A percentile compares a stretch with the other conserved stretches of the same genome.
Conservation (phyloP, 2,888 invertebrate genomes). For the Parnassius orleans region DNA sequence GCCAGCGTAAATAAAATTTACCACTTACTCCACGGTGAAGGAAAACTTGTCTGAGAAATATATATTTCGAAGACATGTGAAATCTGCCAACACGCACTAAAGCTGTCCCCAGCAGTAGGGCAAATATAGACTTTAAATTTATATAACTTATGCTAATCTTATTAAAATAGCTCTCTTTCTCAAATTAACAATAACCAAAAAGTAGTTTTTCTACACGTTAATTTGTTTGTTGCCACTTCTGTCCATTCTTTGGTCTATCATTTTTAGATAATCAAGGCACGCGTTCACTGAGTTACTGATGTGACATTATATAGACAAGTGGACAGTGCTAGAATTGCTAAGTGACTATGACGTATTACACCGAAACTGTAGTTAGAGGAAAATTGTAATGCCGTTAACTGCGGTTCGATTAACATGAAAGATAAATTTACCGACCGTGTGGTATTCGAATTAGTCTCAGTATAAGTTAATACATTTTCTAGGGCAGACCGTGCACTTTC, state of each 20-base stretch:
- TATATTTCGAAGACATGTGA: no score
- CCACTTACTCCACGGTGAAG: no score
- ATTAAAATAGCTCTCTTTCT: no score
- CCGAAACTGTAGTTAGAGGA: neutral
- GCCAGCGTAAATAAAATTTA: no score
- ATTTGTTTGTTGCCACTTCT: constrained; percentile 4
- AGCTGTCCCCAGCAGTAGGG: neutral
- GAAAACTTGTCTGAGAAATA: no score
- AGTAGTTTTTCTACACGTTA: no score
- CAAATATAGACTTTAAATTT: neutral
- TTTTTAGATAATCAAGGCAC: constrained; percentile 33
- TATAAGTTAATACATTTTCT: no score
- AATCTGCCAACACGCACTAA: no score
- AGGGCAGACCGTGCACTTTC: no score
- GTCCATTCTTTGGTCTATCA: constrained; percentile 9
- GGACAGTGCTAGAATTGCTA: constrained; percentile 31
- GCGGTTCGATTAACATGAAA: neutral
- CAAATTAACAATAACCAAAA: no score
- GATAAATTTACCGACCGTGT: no score
- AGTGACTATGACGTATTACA: constrained; percentile 9
- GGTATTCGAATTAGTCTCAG: no score
- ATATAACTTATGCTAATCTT: neutral
- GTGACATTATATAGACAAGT: constrained; percentile 35
- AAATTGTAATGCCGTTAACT: neutral
- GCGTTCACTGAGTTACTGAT: constrained; percentile 36